Evolutionary conservation across 1,140 invertebrate species (phyloP).

Genomic region (Tetranychus cinnabarinus): DNA sequence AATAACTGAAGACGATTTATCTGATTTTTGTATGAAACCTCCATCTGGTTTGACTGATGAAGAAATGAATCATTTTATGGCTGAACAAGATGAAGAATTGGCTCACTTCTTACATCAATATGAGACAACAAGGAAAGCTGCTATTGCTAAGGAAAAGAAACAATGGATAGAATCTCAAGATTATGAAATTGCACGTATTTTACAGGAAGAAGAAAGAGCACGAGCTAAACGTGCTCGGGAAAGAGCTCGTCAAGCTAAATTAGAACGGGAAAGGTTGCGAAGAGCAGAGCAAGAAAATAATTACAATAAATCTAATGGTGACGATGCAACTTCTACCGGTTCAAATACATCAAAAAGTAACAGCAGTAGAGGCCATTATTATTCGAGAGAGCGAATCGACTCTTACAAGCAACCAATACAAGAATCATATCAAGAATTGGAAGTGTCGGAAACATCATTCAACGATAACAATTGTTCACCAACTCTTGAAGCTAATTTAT

Average conservation of each 20-base stretch:
- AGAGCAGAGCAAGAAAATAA: too few species aligned
- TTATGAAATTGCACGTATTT: conserved; percentile 56
- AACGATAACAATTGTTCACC: neutral
- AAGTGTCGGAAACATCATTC: neutral
- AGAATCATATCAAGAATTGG: neutral
- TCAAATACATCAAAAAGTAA: neutral
- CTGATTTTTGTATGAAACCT: conserved; percentile 21
- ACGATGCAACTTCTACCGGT: neutral
- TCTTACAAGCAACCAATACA: neutral
- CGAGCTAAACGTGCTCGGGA: conserved; percentile 38
- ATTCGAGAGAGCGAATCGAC: neutral
- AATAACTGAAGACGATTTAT: conserved; percentile 13
- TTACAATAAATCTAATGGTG: neutral
- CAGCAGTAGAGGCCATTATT: neutral
- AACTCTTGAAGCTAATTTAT: neutral
- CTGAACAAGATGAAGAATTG: conserved; percentile 38
- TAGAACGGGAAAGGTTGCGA: neutral
- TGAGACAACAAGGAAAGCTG: conserved; percentile 34
- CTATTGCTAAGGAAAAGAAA: conserved; percentile 37
- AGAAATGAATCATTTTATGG: conserved; percentile 26
- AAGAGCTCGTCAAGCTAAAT: conserved; percentile 31
- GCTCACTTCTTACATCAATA: conserved; percentile 37
- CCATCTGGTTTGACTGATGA: conserved; percentile 17
- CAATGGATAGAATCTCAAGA: conserved; percentile 73
- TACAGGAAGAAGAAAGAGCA: conserved; percentile 59